These are phyloP conservation scores for Diplogasteroides magnus DNA, from an alignment of 1,140 invertebrate genomes.

Conservation along the genomic window DNA sequence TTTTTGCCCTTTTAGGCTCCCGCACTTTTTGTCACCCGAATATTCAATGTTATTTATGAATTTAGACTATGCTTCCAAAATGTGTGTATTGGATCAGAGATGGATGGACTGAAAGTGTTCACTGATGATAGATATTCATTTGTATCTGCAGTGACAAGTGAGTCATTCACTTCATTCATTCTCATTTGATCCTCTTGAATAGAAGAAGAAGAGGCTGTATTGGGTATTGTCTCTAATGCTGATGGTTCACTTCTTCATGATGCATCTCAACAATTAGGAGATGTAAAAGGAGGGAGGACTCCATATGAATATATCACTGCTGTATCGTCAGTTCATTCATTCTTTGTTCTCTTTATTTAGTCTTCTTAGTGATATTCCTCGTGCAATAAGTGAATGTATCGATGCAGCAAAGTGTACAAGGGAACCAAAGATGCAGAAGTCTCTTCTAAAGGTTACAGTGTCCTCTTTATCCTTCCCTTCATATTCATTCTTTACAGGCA, in stretches of 20 bases:
- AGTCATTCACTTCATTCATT: slow-evolving; percentile 4
- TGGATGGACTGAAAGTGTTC: not conserved
- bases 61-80: too few species aligned
- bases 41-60: too few species aligned
- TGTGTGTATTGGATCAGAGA: not conserved
- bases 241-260: slow-evolving; percentile 21
- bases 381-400: slow-evolving; percentile 8
- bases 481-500: too few species aligned
- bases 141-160: not conserved
- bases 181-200: slow-evolving; percentile 1
- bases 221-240: slow-evolving; percentile 7
- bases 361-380: slow-evolving; percentile 3
- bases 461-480: too few species aligned
- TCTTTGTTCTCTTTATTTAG: not conserved
- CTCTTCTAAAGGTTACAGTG: slow-evolving; percentile 3
- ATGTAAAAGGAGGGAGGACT: not conserved
- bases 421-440: not conserved
- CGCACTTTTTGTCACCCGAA: too few species aligned
- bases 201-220: slow-evolving; percentile 21
- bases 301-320: slow-evolving; percentile 12
- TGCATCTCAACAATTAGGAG: slow-evolving; percentile 1
- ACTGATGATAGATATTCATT: not conserved
- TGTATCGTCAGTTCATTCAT: slow-evolving; percentile 1
- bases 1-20: too few species aligned
- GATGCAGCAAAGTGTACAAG: not conserved